Percentiles rank a stretch among this genome's conserved stretches.
Conservation (phyloP, 2,888 invertebrate genomes). For the Gymnoscelis rufifasciata region DNA sequence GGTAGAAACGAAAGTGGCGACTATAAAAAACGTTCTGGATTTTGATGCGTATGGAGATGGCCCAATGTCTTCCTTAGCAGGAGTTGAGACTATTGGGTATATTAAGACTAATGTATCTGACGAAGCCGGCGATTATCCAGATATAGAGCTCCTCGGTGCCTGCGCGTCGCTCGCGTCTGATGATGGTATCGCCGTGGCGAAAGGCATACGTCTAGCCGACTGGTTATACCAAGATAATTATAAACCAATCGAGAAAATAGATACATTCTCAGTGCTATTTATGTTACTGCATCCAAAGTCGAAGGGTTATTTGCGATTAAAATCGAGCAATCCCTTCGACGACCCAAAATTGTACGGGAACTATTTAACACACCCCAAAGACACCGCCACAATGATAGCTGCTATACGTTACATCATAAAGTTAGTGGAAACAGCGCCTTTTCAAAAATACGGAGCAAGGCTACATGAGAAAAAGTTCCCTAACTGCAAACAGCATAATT, state of each 20-base stretch:
- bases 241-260: conserved; percentile 58
- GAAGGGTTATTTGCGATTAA: conserved; percentile 81
- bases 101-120: conserved; percentile 78
- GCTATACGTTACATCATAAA: conserved; percentile 77
- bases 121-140: conserved; percentile 78
- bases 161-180: conserved; percentile 79
- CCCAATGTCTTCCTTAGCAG: conserved; percentile 74
- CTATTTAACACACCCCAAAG: conserved; percentile 82
- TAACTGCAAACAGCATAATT: conserved; percentile 72
- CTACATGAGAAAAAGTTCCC: conserved; percentile 76
- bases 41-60: conserved; percentile 68
- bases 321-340: conserved; percentile 81
- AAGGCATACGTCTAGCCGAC: conserved; percentile 57
- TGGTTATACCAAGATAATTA: conserved; percentile 64
- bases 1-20: conserved; percentile 46
- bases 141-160: conserved; percentile 81
- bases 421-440: conserved; percentile 77
- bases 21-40: conserved; percentile 51
- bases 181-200: conserved; percentile 64
- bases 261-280: conserved; percentile 72
- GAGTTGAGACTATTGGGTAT: conserved; percentile 79
- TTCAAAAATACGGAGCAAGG: conserved; percentile 79
- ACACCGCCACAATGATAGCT: conserved; percentile 79
- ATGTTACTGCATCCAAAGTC: conserved; percentile 82
- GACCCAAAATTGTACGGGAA: conserved; percentile 85